These are phyloP conservation scores for Indri indri DNA, from an alignment of 2,113 vertebrate species.

Conservation along the genomic window DNA sequence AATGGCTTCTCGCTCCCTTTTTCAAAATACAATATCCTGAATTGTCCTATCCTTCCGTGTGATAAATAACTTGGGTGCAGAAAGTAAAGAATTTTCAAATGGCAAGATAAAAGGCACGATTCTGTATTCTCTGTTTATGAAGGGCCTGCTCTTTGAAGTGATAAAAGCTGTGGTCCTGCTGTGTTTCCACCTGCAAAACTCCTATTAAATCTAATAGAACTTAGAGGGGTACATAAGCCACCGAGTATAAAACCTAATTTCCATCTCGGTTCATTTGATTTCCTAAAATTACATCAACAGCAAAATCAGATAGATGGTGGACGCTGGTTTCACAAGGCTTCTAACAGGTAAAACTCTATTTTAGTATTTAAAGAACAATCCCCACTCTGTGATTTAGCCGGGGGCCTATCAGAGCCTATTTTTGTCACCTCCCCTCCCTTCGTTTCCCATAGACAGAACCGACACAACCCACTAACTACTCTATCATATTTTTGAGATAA, in stretches of 20 bases:
- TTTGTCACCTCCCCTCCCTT: background rate
- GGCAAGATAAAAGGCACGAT: background rate
- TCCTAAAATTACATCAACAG: constrained; percentile 49
- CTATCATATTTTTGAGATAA: background rate
- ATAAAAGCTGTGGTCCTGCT: constrained; percentile 41
- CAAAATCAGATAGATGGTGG: constrained; percentile 55
- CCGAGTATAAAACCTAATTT: constrained; percentile 62
- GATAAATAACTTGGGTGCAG: constrained; percentile 55
- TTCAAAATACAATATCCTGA: constrained; percentile 50
- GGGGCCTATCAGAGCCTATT: background rate
- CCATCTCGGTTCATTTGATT: constrained; percentile 49
- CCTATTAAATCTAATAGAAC: constrained; percentile 66
- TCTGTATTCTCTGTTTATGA: background rate
- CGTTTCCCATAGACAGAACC: background rate
- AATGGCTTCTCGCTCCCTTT: constrained; percentile 59
- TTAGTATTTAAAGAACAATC: constrained; percentile 42
- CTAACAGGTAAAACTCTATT: constrained; percentile 38
- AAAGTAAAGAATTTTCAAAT: constrained; percentile 61
- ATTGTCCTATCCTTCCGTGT: background rate
- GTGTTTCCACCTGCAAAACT: constrained; percentile 63
- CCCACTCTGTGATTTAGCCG: background rate
- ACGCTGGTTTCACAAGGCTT: constrained; percentile 10
- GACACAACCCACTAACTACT: background rate
- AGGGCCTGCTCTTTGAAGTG: constrained; percentile 36
- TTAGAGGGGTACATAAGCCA: background rate